phyloP scores from a whole-genome alignment of 2,797 vertebrate genomes.

The Muscicapa striata region DNA sequence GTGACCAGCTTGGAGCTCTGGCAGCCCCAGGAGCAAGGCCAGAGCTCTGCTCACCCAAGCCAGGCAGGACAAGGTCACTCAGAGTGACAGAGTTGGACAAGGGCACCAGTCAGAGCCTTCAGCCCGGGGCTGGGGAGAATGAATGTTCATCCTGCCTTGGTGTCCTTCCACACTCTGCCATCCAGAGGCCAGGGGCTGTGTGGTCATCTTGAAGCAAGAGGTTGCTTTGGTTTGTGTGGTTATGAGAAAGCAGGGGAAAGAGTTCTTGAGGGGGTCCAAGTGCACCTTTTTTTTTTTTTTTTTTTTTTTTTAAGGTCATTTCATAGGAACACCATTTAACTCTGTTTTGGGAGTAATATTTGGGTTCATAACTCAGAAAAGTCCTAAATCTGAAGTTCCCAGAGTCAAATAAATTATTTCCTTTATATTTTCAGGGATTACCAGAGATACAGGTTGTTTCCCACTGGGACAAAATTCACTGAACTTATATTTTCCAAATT shows the following conservation, averaged over 20 bases:
- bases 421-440: background rate
- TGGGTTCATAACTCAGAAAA: background rate
- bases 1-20: background rate
- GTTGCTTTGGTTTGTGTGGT: background rate
- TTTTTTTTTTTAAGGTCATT: background rate
- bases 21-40: background rate
- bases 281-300: background rate
- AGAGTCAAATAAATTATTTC: background rate
- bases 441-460: background rate
- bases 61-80: background rate
- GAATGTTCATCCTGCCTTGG: background rate
- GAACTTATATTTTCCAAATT: background rate
- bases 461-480: background rate
- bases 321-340: background rate
- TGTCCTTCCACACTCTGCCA: background rate
- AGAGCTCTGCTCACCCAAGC: rapidly evolving
- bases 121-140: background rate
- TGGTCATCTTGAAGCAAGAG: background rate
- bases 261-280: background rate
- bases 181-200: background rate
- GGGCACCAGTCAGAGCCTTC: background rate
- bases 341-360: background rate
- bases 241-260: background rate
- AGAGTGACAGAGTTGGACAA: too few relatives aligned
- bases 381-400: background rate